A percentile compares a stretch with the other conserved stretches of the same genome.
phyloP scores from a whole-genome alignment of 2,888 invertebrate genomes.

The Brachypterus glaber region DNA sequence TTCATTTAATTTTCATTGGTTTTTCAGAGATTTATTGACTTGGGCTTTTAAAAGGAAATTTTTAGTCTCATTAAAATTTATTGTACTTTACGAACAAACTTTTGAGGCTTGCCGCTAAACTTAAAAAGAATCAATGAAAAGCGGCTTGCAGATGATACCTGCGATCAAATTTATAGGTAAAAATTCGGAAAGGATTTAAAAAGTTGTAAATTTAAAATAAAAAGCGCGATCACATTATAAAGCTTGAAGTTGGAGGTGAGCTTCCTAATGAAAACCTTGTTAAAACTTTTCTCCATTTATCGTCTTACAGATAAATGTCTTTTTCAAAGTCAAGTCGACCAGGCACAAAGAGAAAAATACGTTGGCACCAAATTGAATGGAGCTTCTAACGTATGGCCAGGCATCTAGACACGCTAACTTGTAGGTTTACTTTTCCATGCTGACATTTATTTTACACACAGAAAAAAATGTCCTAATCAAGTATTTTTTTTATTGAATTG shows the following conservation, averaged over 20 bases:
- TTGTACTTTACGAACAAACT: too few relatives aligned
- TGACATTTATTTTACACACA: conserved; percentile 9
- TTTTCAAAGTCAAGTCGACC: conserved; percentile 27
- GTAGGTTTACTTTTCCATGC: conserved; percentile 6
- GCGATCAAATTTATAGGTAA: conserved; percentile 4
- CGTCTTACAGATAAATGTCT: conserved; percentile 34
- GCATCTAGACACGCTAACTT: too few relatives aligned
- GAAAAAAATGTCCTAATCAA: too few relatives aligned
- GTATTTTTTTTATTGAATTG: too few relatives aligned
- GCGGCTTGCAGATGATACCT: too few relatives aligned
- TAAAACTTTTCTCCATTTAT: conserved; percentile 37
- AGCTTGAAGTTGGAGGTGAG: conserved; percentile 28
- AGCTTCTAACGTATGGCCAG: conserved; percentile 29
- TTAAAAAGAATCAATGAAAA: too few relatives aligned
- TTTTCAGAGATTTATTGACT: too few relatives aligned
- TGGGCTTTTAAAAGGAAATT: too few relatives aligned
- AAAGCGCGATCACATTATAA: conserved; percentile 27
- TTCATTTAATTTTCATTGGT: too few relatives aligned
- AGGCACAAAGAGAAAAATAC: conserved; percentile 33
- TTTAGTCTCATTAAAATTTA: too few relatives aligned
- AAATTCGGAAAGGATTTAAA: conserved; percentile 16
- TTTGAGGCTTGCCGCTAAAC: too few relatives aligned
- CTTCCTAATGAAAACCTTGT: conserved; percentile 37
- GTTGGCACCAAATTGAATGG: conserved; percentile 32
- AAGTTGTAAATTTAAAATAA: conserved; percentile 27